Evolutionary conservation across 2,113 vertebrate species (phyloP).

Genomic region (Scomber scombrus): DNA sequence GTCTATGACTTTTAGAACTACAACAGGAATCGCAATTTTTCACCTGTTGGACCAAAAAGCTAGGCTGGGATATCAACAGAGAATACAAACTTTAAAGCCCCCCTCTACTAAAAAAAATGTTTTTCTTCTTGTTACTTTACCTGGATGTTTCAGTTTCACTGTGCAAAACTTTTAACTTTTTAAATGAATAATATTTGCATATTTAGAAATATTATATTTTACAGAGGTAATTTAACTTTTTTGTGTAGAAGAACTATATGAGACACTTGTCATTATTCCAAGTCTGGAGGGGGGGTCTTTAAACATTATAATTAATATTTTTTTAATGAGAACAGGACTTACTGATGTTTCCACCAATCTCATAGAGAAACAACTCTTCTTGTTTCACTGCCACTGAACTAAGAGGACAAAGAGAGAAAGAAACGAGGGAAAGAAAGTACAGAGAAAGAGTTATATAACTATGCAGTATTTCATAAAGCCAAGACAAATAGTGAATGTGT

Average conservation of each 20-base stretch:
- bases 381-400: conserved; percentile 87
- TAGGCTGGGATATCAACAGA: neutral
- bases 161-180: too few relatives aligned
- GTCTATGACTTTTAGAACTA: neutral
- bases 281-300: neutral
- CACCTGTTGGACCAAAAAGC: neutral
- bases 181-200: too few relatives aligned
- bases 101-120: too few relatives aligned
- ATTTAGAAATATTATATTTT: too few relatives aligned
- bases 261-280: too few relatives aligned
- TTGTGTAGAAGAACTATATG: too few relatives aligned
- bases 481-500: neutral
- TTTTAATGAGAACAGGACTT: conserved; percentile 75
- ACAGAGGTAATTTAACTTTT: too few relatives aligned
- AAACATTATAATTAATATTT: neutral
- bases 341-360: conserved; percentile 99
- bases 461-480: neutral
- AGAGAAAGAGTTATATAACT: conserved; percentile 41
- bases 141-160: too few relatives aligned
- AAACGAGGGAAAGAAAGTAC: neutral
- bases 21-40: neutral
- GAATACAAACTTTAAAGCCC: neutral
- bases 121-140: too few relatives aligned
- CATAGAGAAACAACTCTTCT: conserved; percentile 94
- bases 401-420: conserved; percentile 57